These are phyloP conservation scores for Cotesia typhae DNA, from an alignment of 1,140 invertebrate genomes.

Conservation along the genomic window DNA sequence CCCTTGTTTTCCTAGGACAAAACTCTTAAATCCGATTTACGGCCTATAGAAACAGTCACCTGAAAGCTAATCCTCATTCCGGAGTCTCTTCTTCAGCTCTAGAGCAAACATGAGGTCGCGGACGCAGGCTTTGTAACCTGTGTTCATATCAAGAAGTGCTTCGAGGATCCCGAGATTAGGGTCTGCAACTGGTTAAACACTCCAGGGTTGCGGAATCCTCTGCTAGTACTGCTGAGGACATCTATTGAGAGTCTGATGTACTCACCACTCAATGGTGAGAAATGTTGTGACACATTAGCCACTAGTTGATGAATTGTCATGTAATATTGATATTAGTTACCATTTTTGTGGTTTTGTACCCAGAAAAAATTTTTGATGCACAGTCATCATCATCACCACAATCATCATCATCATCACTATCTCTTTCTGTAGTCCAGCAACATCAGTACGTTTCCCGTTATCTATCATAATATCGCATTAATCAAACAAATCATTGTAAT, in stretches of 20 bases:
- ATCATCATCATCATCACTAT: too few relatives aligned
- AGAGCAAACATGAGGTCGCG: slow-evolving; percentile 7
- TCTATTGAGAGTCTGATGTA: slow-evolving; percentile 15
- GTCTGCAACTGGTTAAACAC: not conserved
- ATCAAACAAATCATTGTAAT: too few relatives aligned
- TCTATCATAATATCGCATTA: too few relatives aligned
- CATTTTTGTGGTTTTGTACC: too few relatives aligned
- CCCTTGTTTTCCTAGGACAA: slow-evolving; percentile 19
- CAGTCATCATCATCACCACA: too few relatives aligned
- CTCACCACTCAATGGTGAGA: too few relatives aligned
- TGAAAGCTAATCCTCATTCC: slow-evolving; percentile 10
- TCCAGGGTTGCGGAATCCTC: not conserved
- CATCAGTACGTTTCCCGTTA: too few relatives aligned
- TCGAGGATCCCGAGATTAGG: not conserved
- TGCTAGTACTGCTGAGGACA: slow-evolving; percentile 24
- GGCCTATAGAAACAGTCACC: slow-evolving; percentile 7
- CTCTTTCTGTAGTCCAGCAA: too few relatives aligned
- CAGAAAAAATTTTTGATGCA: too few relatives aligned
- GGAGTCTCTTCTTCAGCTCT: not conserved
- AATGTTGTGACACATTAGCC: too few relatives aligned
- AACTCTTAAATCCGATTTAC: slow-evolving; percentile 31
- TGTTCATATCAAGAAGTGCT: not conserved
- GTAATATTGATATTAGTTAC: too few relatives aligned
- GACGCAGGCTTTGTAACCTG: not conserved
- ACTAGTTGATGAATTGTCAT: too few relatives aligned